Base-by-base conservation (phyloP, 2,113 vertebrate species). In the Gasterosteus nipponicus region DNA sequence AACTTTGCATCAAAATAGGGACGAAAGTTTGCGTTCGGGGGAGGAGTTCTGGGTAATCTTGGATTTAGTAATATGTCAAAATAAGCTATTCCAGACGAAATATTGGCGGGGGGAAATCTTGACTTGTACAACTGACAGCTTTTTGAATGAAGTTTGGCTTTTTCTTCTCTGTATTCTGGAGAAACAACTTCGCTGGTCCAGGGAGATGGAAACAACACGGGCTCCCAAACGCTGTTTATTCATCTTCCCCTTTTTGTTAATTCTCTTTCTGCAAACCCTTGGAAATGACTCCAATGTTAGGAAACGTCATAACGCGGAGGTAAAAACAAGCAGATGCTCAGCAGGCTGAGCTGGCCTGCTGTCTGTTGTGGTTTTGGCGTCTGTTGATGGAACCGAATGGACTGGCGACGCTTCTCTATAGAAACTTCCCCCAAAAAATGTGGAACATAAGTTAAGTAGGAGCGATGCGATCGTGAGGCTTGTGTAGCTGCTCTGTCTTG, bases 401-500 rank as follows among this genome's bases (percentile, higher is more conserved):
- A 74, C 74, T 14, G 54, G 76, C 69, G 46, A 14, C 63, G 33
- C 74, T 75, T 73, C 49, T 73, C 31, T 4, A 38, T 60, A 12
- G 22, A 64, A 47, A 18, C 63, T 33, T 68, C 64, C 33, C 33
- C 33, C 78, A 69, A 41, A 41, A 51, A 77, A 49, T 7, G 57
- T 35, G 53, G 38, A 77, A 42, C 74, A 80, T 54, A 53, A 19
- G 58, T 47, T 26, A 29, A n/a, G 47, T 29, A 57, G 22, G 60
- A 73, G 64, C 38, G 63, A 58, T 22, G 15, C 2, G 9, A 61
- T 56, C 70, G 80, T 78, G 70, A 56, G 74, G 67, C 60, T 77
- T 44, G 80, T 62, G 69, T 11, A 62, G 68, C 75, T 38, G 65
- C 56, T 84, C 64, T 60, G 66, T 64, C 72, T 47, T 18, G 71